A percentile compares a stretch with the other conserved stretches of the same genome.
These are phyloP conservation scores for Drosophila gaucha DNA, from an alignment of 2,888 invertebrate genomes.

Conservation along the genomic window DNA sequence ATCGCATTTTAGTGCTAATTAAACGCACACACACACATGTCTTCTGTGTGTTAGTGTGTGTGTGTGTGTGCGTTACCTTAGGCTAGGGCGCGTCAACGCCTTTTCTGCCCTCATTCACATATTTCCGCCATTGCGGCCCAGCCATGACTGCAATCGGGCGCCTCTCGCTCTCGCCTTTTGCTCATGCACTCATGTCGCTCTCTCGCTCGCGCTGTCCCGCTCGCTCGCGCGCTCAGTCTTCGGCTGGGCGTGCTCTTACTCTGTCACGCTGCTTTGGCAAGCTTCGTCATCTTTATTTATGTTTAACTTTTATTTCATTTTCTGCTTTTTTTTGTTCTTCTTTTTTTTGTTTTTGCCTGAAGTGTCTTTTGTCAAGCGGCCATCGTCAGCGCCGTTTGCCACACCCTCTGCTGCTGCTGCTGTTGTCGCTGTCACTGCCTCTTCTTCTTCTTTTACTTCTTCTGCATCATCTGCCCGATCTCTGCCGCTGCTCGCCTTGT, in stretches of 20 bases:
- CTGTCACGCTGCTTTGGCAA: constrained; percentile 26
- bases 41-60: no score
- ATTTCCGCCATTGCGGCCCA: constrained; percentile 81
- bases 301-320: constrained; percentile 54
- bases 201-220: background rate
- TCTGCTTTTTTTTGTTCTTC: constrained; percentile 9
- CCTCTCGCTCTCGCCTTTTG: constrained; percentile 29
- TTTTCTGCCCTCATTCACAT: constrained; percentile 73
- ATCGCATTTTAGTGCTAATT: constrained; percentile 60
- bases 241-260: background rate
- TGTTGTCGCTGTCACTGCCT: constrained; percentile 5
- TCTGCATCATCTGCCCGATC: constrained; percentile 27
- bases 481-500: background rate
- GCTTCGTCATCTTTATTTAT: constrained; percentile 81
- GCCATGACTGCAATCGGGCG: constrained; percentile 68
- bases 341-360: constrained; percentile 21
- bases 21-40: constrained; percentile 21
- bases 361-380: constrained; percentile 76
- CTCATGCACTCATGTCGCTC: constrained; percentile 4
- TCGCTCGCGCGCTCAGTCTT: background rate
- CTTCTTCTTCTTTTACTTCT: constrained; percentile 16
- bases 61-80: constrained; percentile 23
- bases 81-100: constrained; percentile 48
- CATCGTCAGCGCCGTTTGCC: constrained; percentile 63
- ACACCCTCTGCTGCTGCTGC: constrained; percentile 29